These are phyloP conservation scores for Macroglossus sobrinus DNA, from an alignment of 2,113 vertebrate genomes.

Conservation along the genomic window DNA sequence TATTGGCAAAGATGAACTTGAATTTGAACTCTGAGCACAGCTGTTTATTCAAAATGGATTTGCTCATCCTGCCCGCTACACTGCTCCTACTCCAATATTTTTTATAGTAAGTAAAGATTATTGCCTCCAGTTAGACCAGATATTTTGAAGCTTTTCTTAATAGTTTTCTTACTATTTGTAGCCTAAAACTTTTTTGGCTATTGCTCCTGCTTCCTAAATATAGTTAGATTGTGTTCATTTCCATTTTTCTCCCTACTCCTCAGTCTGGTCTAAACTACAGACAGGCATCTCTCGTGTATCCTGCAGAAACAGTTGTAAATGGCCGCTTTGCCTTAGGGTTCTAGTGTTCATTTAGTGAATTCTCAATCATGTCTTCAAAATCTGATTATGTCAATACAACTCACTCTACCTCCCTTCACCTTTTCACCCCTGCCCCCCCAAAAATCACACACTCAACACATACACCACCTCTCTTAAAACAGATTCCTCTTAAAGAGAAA, in stretches of 20 bases:
- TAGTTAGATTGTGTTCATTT: not conserved
- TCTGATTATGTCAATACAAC: not conserved
- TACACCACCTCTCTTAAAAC: not conserved
- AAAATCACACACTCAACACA: too few relatives aligned
- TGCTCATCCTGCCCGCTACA: not conserved
- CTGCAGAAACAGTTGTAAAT: not conserved
- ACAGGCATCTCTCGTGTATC: not conserved
- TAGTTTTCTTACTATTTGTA: not conserved
- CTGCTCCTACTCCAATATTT: not conserved
- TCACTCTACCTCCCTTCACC: not conserved
- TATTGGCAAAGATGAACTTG: too few relatives aligned
- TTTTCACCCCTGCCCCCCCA: too few relatives aligned
- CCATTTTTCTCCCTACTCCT: not conserved
- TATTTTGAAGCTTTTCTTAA: not conserved
- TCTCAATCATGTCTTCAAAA: not conserved
- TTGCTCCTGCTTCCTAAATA: not conserved
- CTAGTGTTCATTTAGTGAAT: not conserved
- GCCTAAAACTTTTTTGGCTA: not conserved
- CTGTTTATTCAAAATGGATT: not conserved
- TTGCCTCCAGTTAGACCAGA: not conserved
- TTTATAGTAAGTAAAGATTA: not conserved
- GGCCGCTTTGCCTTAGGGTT: not conserved
- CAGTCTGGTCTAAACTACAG: not conserved
- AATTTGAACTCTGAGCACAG: not conserved
- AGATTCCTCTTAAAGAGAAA: not conserved